A percentile compares a stretch with the other conserved stretches of the same genome.
Evolutionary conservation across 2,888 invertebrate genomes (phyloP).

Genomic region (Thecophora atra): DNA sequence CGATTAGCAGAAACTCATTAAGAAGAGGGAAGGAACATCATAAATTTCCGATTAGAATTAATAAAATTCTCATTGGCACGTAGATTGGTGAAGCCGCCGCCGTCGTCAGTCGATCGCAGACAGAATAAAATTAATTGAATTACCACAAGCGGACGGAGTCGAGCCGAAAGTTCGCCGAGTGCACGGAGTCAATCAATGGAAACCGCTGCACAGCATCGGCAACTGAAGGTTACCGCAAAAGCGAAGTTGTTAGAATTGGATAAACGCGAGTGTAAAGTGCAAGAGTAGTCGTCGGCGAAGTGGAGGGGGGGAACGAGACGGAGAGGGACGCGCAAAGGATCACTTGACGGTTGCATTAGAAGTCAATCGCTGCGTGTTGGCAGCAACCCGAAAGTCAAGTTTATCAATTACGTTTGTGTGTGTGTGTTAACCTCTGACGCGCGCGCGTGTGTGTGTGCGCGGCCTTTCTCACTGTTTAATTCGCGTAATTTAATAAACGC

Average conservation of each 20-base stretch:
- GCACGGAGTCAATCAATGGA: constrained; percentile 22
- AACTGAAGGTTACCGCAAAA: not conserved
- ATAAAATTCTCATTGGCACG: constrained; percentile 28
- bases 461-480: constrained; percentile 48
- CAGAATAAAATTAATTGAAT: constrained; percentile 33
- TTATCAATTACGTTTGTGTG: constrained; percentile 24
- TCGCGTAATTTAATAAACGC: constrained; percentile 60
- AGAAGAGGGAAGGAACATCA: no score
- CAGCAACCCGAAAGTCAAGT: constrained; percentile 24
- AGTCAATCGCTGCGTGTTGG: not conserved
- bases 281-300: not conserved
- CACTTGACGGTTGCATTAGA: not conserved
- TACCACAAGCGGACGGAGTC: constrained; percentile 18
- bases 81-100: not conserved
- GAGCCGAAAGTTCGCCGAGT: not conserved
- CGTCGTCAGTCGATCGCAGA: not conserved
- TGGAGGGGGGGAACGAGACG: not conserved
- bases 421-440: not conserved
- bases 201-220: not conserved
- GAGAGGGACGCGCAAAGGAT: not conserved
- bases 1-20: no score
- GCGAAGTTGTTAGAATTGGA: not conserved
- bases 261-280: not conserved
- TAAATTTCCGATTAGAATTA: constrained; percentile 37
- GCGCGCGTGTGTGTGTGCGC: not conserved